Conservation (phyloP, 2,888 invertebrate species). For the Andrena chrysosceles region DNA sequence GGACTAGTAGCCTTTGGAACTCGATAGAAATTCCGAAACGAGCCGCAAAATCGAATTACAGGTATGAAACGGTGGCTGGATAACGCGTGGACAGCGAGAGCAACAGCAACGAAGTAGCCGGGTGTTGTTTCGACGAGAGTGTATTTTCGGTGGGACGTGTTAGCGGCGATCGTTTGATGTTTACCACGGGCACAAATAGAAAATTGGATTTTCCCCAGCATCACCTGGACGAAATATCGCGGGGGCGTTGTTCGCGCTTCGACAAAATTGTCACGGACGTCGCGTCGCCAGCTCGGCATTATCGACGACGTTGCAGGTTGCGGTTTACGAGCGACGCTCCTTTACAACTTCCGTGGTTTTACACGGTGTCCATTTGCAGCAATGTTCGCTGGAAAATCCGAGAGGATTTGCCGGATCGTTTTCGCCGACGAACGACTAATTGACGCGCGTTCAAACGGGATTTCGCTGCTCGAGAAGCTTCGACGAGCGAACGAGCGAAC, state of each 20-base stretch:
- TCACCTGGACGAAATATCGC: slow-evolving; percentile 7
- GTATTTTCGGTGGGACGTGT: slow-evolving; percentile 19
- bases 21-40: slow-evolving; percentile 12
- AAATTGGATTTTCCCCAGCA: slow-evolving; percentile 30
- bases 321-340: slow-evolving; percentile 33
- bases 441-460: slow-evolving; percentile 4
- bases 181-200: slow-evolving; percentile 44
- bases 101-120: slow-evolving; percentile 12
- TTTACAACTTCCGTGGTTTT: slow-evolving; percentile 23
- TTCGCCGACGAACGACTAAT: slow-evolving; percentile 7
- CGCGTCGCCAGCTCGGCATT: slow-evolving; percentile 34
- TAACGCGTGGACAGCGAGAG: slow-evolving; percentile 12
- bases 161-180: slow-evolving; percentile 35
- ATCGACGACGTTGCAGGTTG: slow-evolving; percentile 38
- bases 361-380: slow-evolving; percentile 5
- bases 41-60: slow-evolving; percentile 31
- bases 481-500: slow-evolving; percentile 1
- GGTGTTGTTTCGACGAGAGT: slow-evolving; percentile 1
- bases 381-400: neutral
- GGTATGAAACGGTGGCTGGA: neutral
- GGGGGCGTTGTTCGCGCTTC: slow-evolving; percentile 16
- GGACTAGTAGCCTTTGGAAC: neutral
- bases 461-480: neutral
- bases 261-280: slow-evolving; percentile 43
- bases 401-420: slow-evolving; percentile 2